A percentile compares a stretch with the other conserved stretches of the same genome.
Conservation (phyloP, 2,888 invertebrate genomes). For the Chironomus tentans region DNA sequence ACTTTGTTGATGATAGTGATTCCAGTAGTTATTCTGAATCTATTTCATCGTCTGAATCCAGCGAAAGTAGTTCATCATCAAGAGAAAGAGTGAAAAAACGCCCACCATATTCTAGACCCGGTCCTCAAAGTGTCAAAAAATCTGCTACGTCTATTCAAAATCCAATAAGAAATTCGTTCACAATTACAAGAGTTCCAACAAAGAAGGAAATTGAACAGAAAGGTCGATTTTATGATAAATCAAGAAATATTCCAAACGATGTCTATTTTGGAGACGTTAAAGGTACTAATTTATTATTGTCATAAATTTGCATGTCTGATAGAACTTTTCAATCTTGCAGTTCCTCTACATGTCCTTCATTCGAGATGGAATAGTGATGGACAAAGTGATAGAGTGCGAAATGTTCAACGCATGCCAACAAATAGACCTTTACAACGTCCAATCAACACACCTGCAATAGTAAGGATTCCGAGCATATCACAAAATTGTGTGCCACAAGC, state of each 20-base stretch:
- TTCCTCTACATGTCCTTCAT: constrained; percentile 19
- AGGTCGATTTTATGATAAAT: constrained; percentile 22
- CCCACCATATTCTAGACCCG: neutral
- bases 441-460: neutral
- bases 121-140: neutral
- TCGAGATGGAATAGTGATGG: constrained; percentile 14
- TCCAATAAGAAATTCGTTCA: neutral
- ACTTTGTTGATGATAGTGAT: neutral
- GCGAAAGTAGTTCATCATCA: neutral
- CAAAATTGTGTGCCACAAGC: neutral
- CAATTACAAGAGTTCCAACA: neutral
- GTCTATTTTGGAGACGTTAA: constrained; percentile 26
- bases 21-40: neutral
- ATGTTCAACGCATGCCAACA: neutral
- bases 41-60: neutral
- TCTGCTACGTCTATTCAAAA: no score
- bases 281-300: neutral
- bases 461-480: neutral
- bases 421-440: neutral
- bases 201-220: neutral
- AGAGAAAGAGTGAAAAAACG: neutral
- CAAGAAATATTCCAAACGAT: constrained; percentile 21
- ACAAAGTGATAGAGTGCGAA: neutral
- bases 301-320: no score
- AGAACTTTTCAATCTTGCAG: neutral